Evolutionary conservation across 2,797 vertebrate species (phyloP), one percentile per base, ranked within the genome.

Genomic region (Aeoliscus strigatus): DNA sequence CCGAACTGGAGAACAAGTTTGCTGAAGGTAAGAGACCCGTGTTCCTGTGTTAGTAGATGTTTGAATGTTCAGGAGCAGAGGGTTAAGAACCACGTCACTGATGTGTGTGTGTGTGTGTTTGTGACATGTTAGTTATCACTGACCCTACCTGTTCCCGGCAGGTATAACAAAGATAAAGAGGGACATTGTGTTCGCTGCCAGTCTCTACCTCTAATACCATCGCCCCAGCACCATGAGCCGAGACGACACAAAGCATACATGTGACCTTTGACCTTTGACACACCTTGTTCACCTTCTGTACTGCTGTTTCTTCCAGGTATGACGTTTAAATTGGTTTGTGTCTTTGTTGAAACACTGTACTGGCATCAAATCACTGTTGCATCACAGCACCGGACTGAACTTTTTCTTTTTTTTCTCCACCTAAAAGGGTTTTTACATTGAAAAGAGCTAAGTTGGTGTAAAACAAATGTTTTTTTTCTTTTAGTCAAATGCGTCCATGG

Each of bases 151-250:
- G n/a, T n/a, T 35, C 26, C 35, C 26, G 63, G 30, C 61, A 98
- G 96, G 92, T 25, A 97, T 99, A 74, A 96, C 93, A 3, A 98
- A 97, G 86, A 99, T 99, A 82, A 98, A 98, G 83, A 93, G 96
- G 54, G 96, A 99, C 75, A 99, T 98, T 8, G 94, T 99, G 9
- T 99, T 99, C 77, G 96, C 96, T 57, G 96, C 96, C 70, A 99
- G 96, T 76, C 93, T 99, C 35, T 98, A 98, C 75, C 86, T 99
- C 46, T 99, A 85, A 79, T 18, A 14, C 9, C 9, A 28, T 14
- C 9, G 8, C 8, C 21, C n/a, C n/a, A n/a, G n/a, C n/a, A n/a
- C n/a, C n/a, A n/a, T n/a, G n/a, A n/a, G n/a, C n/a, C n/a, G n/a
- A n/a, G 18, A 21, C 18, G 18, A 21, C 18, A 6, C 3, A 6